phyloP scores from a whole-genome alignment of 2,113 vertebrate genomes.

The Peromyscus californicus region DNA sequence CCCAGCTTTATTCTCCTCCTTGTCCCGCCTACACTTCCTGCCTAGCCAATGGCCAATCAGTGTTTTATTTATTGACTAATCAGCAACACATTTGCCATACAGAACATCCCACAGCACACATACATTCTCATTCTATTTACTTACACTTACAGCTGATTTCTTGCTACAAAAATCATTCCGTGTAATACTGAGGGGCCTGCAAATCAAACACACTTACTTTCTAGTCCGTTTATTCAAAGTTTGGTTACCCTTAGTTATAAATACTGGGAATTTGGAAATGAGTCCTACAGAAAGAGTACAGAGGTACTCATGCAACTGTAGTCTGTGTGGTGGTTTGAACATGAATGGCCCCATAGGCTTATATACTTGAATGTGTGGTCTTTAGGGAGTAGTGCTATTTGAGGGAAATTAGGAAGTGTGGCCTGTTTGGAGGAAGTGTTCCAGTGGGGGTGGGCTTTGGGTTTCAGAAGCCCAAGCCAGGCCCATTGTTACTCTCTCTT shows the following conservation, averaged over 20 bases:
- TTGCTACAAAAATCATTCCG: background rate
- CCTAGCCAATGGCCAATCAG: too few species aligned
- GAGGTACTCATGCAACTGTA: background rate
- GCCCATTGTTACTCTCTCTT: background rate
- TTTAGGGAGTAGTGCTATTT: background rate
- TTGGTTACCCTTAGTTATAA: background rate
- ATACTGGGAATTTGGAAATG: background rate
- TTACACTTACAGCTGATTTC: background rate
- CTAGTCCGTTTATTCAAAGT: background rate
- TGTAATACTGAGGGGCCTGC: background rate
- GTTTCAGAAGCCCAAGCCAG: background rate
- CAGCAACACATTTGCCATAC: too few species aligned
- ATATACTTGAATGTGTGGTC: background rate
- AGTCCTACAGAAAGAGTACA: background rate
- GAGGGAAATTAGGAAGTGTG: background rate
- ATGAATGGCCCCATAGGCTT: background rate
- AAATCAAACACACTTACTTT: background rate
- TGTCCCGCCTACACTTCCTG: too few species aligned
- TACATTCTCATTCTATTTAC: background rate
- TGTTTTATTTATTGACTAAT: too few species aligned
- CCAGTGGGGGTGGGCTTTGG: background rate
- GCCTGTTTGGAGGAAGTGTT: background rate
- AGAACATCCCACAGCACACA: too few species aligned
- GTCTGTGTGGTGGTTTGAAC: background rate
- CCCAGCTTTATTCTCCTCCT: too few species aligned